phyloP scores from a whole-genome alignment of 2,113 vertebrate species.

The Hemicordylus capensis region DNA sequence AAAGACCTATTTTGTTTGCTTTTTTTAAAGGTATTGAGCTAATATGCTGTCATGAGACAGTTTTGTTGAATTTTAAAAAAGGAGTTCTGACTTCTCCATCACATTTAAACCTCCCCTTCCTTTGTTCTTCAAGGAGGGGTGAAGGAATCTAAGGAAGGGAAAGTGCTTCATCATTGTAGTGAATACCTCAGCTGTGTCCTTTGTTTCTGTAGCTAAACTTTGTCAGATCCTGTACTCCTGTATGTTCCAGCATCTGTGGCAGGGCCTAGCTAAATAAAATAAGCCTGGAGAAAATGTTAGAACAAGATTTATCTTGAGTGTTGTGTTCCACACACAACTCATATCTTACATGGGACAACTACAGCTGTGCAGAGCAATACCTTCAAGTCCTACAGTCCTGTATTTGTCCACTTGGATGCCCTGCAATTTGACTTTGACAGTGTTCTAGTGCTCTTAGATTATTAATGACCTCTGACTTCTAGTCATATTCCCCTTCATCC shows the following conservation, averaged over 20 bases:
- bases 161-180: not conserved
- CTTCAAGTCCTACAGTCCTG: not conserved
- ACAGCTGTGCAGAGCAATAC: not conserved
- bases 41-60: too few relatives aligned
- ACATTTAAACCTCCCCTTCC: not conserved
- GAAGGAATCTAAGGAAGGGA: too few relatives aligned
- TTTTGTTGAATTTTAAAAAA: too few relatives aligned
- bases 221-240: not conserved
- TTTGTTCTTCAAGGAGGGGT: not conserved
- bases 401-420: not conserved
- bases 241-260: not conserved
- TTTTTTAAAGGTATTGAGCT: too few relatives aligned
- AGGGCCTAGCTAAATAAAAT: not conserved
- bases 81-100: not conserved
- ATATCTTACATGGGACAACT: not conserved
- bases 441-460: conserved; percentile 4
- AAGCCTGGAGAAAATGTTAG: not conserved
- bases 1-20: too few relatives aligned
- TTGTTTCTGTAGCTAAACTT: not conserved
- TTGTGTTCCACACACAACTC: not conserved
- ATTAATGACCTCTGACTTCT: conserved; percentile 2
- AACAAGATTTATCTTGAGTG: not conserved
- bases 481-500: not conserved
- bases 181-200: not conserved
- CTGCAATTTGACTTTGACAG: conserved; percentile 5